A percentile compares a stretch with the other conserved stretches of the same genome.
Conservation (phyloP, 2,113 vertebrate genomes). For the Polypterus bichir region DNA sequence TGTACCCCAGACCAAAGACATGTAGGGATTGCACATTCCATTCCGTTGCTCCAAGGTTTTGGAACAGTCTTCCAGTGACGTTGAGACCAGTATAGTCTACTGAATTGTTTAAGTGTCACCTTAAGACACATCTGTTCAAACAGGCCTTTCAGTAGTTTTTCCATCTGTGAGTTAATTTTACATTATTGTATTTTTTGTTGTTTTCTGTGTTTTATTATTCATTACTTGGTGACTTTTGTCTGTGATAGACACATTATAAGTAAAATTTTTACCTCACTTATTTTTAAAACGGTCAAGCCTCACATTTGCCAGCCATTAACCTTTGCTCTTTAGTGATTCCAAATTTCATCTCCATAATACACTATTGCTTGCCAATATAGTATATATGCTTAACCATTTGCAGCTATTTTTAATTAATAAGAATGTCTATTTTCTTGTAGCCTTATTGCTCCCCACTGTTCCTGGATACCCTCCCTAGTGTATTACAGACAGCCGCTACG, state of each 20-base stretch:
- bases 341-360: too few species aligned
- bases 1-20: too few species aligned
- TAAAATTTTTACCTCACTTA: background rate
- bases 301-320: constrained; percentile 7
- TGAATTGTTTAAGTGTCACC: too few species aligned
- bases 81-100: too few species aligned
- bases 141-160: too few species aligned
- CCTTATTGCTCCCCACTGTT: constrained; percentile 93
- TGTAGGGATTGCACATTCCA: too few species aligned
- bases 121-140: too few species aligned
- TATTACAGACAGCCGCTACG: constrained; percentile 62
- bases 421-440: constrained; percentile 40
- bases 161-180: too few species aligned
- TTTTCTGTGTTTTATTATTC: background rate
- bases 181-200: too few species aligned
- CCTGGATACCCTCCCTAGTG: constrained; percentile 81
- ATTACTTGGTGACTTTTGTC: constrained; percentile 15
- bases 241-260: constrained; percentile 27
- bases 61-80: too few species aligned
- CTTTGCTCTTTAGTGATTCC: too few species aligned
- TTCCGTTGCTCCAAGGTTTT: too few species aligned
- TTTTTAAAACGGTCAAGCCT: constrained; percentile 26
- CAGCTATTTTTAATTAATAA: constrained; percentile 22
- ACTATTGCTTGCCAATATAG: background rate
- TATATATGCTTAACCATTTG: constrained; percentile 18